These are phyloP conservation scores for Lagodon rhomboides DNA, from an alignment of 2,797 vertebrate genomes.

Conservation along the genomic window DNA sequence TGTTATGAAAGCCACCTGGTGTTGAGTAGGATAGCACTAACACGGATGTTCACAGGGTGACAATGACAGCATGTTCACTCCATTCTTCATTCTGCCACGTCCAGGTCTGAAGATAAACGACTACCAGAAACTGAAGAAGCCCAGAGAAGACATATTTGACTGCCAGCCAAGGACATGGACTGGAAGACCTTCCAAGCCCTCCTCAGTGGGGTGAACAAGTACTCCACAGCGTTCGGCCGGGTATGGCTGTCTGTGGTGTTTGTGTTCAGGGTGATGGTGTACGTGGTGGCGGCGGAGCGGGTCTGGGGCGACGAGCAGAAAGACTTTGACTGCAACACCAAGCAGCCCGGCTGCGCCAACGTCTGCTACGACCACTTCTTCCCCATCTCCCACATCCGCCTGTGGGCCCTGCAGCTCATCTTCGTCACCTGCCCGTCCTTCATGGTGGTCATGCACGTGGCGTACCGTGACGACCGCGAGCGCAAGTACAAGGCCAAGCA, in stretches of 20 bases:
- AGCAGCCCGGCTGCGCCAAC: conserved; percentile 96
- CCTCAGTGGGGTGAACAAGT: conserved; percentile 96
- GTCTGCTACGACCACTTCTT: conserved; percentile 95
- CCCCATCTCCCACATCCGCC: conserved; percentile 97
- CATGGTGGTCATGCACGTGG: conserved; percentile 97
- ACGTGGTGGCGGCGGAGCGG: conserved; percentile 95
- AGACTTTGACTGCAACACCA: conserved; percentile 98
- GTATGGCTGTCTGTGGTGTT: conserved; percentile 98
- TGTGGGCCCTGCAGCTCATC: conserved; percentile 99
- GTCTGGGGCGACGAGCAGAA: conserved; percentile 99
- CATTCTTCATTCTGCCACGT: conserved; percentile 40
- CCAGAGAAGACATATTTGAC: conserved; percentile 41
- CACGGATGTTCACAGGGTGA: not conserved
- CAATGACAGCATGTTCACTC: conserved; percentile 14
- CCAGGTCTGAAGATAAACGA: conserved; percentile 53
- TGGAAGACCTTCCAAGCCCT: conserved; percentile 95
- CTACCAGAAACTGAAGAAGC: conserved; percentile 18
- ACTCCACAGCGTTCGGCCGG: conserved; percentile 95
- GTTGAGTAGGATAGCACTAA: not conserved
- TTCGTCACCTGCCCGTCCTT: conserved; percentile 97
- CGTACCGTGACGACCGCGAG: conserved; percentile 94
- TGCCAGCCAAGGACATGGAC: conserved; percentile 87
- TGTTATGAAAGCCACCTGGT: not conserved
- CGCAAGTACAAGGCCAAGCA: conserved; percentile 88
- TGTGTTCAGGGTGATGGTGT: conserved; percentile 96